phyloP scores from a whole-genome alignment of 1,140 invertebrate species.

The Polypedilum pembai region DNA sequence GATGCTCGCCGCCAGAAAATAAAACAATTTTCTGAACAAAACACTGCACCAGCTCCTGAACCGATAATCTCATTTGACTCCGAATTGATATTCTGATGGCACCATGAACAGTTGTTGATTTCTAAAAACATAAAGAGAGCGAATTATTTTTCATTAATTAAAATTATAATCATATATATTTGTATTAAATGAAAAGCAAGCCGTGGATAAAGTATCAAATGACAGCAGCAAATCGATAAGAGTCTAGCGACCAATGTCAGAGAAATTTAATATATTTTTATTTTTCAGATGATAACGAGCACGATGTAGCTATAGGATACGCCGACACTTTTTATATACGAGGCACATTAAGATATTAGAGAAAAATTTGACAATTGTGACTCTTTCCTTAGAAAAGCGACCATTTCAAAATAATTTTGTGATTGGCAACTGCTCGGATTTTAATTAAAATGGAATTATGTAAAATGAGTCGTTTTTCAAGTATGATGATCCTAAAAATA shows the following conservation, averaged over 20 bases:
- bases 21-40: conserved; percentile 84
- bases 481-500: conserved; percentile 26
- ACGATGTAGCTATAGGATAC: not conserved
- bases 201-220: conserved; percentile 21
- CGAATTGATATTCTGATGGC: conserved; percentile 49
- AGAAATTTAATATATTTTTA: conserved; percentile 20
- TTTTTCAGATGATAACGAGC: not conserved
- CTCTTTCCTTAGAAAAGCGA: no score
- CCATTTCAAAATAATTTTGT: not conserved
- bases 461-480: conserved; percentile 25
- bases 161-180: conserved; percentile 25
- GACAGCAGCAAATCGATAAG: not conserved
- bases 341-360: conserved; percentile 6
- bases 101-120: conserved; percentile 49
- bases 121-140: conserved; percentile 38
- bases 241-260: conserved; percentile 13
- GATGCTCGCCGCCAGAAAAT: conserved; percentile 76
- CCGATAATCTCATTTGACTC: conserved; percentile 49
- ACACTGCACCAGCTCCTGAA: conserved; percentile 49
- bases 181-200: not conserved
- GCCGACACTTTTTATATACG: not conserved
- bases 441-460: conserved; percentile 28
- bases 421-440: conserved; percentile 24
- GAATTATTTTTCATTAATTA: not conserved
- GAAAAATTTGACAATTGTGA: not conserved